phyloP scores from a whole-genome alignment of 2,113 vertebrate genomes.

The Furnarius figulus region DNA sequence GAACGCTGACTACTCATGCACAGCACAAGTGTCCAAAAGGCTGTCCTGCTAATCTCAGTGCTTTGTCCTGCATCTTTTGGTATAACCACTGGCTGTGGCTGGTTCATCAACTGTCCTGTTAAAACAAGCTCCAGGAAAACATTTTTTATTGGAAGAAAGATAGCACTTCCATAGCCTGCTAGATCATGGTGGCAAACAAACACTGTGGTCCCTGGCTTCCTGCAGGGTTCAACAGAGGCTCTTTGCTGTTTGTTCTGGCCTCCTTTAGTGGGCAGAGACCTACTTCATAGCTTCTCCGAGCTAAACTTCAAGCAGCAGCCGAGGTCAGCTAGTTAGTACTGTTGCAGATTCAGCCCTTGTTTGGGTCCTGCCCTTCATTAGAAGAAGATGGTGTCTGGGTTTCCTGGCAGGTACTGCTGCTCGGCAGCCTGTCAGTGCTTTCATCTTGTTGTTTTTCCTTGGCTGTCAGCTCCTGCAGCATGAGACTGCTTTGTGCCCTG shows the following conservation, averaged over 20 bases:
- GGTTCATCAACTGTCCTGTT: neutral
- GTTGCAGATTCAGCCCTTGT: conserved; percentile 4
- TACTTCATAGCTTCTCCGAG: neutral
- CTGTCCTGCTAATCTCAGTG: neutral
- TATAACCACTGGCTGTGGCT: neutral
- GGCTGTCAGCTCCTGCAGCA: neutral
- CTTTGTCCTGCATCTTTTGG: neutral
- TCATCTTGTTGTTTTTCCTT: neutral
- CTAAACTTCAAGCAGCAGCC: conserved; percentile 21
- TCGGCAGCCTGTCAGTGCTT: neutral
- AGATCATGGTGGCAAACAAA: conserved; percentile 35
- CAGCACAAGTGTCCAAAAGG: neutral
- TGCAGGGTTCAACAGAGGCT: conserved; percentile 48
- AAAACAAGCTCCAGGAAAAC: neutral
- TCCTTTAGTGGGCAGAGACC: neutral
- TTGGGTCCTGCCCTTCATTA: neutral
- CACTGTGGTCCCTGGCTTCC: conserved; percentile 51
- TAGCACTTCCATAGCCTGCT: conserved; percentile 2
- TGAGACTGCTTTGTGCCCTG: neutral
- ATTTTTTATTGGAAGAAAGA: neutral
- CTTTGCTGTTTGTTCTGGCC: conserved; percentile 49
- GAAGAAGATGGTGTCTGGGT: neutral
- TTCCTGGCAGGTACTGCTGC: neutral
- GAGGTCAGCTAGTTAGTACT: neutral
- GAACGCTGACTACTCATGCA: rapidly evolving